These are phyloP conservation scores for Xenops minutus DNA, from an alignment of 2,797 vertebrate genomes.

Conservation along the genomic window DNA sequence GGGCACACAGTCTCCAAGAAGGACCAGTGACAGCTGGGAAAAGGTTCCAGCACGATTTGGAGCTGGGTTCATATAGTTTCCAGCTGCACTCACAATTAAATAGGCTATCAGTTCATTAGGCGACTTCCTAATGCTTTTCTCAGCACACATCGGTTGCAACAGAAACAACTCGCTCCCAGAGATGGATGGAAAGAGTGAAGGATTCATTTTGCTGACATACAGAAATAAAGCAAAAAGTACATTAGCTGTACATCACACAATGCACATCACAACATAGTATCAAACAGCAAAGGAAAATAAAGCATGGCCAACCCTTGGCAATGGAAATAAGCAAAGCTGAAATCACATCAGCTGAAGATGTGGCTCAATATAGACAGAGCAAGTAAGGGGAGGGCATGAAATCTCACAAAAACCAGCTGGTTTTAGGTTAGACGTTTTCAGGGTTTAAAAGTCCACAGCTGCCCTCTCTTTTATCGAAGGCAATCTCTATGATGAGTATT, in stretches of 20 bases:
- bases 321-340: background rate
- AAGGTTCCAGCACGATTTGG: background rate
- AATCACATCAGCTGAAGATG: background rate
- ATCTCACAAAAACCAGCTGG: background rate
- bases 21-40: too few species aligned
- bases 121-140: background rate
- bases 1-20: background rate
- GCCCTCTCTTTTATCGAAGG: background rate
- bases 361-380: fast-evolving
- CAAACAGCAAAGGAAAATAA: background rate
- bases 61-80: background rate
- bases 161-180: background rate
- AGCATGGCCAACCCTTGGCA: background rate
- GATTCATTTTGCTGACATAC: background rate
- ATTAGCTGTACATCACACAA: background rate
- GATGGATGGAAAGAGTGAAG: background rate
- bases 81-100: background rate
- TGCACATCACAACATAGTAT: fast-evolving
- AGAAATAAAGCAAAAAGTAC: background rate
- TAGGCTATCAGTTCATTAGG: background rate
- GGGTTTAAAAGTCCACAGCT: background rate
- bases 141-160: fast-evolving
- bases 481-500: background rate
- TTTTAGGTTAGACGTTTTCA: background rate
- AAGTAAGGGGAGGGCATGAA: fast-evolving